Evolutionary conservation across 2,888 invertebrate species (phyloP).

Genomic region (Apotomis capreana): DNA sequence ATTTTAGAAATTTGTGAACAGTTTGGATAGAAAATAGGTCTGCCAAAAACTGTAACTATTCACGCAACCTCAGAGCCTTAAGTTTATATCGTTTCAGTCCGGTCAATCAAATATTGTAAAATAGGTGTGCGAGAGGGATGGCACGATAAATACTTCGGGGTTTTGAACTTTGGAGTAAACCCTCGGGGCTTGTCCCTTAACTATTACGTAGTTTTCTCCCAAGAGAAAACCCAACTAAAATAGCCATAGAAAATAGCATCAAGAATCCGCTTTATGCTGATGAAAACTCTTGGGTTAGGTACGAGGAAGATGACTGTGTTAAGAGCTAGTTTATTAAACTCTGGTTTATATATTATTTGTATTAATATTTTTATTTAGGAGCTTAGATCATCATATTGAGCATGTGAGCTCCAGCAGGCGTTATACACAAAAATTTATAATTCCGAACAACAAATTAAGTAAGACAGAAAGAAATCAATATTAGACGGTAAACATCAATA

Average conservation of each 20-base stretch:
- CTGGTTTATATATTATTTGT: too few species aligned
- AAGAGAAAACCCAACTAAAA: conserved; percentile 4
- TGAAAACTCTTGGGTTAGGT: neutral
- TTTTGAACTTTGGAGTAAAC: neutral
- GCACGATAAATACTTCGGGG: too few species aligned
- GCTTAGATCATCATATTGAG: too few species aligned
- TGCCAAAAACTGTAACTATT: conserved; percentile 18
- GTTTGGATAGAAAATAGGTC: neutral
- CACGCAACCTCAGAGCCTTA: neutral
- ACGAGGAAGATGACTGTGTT: neutral
- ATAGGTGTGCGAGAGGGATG: too few species aligned
- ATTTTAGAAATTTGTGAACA: conserved; percentile 14
- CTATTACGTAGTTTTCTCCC: conserved; percentile 7
- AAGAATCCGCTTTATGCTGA: conserved; percentile 3
- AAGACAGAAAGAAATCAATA: too few species aligned
- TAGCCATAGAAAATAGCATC: conserved; percentile 6
- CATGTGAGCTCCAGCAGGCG: too few species aligned
- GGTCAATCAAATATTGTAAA: too few species aligned
- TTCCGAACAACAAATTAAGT: too few species aligned
- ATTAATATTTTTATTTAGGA: too few species aligned
- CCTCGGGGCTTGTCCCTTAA: neutral
- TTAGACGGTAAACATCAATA: neutral
- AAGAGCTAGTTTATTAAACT: neutral
- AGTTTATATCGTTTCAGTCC: too few species aligned
- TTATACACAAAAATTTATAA: too few species aligned